These are phyloP conservation scores for Caenorhabditis wallacei DNA, from an alignment of 2,888 invertebrate species.

Conservation along the genomic window DNA sequence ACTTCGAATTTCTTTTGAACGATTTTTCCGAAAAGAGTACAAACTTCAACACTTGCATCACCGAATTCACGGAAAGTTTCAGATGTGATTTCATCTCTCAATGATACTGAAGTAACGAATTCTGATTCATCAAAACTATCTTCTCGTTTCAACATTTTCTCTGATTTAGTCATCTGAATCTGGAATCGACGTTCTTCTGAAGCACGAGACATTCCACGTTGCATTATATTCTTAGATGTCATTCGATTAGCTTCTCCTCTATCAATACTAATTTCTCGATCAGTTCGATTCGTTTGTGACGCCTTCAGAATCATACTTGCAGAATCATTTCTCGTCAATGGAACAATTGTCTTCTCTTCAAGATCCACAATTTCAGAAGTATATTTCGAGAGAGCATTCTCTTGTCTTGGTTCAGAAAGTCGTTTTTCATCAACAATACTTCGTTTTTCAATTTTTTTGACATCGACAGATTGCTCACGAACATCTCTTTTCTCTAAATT, in stretches of 20 bases:
- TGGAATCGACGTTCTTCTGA: constrained; percentile 70
- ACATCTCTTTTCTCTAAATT: constrained; percentile 38
- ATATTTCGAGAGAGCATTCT: constrained; percentile 62
- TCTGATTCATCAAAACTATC: constrained; percentile 66
- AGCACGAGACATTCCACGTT: constrained; percentile 52
- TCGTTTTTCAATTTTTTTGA: constrained; percentile 44
- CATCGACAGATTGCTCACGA: constrained; percentile 54
- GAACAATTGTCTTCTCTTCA: constrained; percentile 56
- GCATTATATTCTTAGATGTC: constrained; percentile 45
- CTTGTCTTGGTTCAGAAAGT: constrained; percentile 57
- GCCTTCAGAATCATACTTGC: constrained; percentile 64
- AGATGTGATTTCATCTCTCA: constrained; percentile 58
- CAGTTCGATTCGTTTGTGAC: constrained; percentile 47
- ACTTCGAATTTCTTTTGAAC: constrained; percentile 72
- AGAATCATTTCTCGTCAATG: constrained; percentile 53
- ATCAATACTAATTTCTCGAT: constrained; percentile 64
- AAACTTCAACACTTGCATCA: constrained; percentile 71
- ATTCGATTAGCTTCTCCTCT: constrained; percentile 64
- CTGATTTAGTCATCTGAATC: constrained; percentile 70
- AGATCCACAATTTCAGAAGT: constrained; percentile 63
- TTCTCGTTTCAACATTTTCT: constrained; percentile 65
- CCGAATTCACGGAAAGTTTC: constrained; percentile 67
- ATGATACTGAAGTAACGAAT: constrained; percentile 47
- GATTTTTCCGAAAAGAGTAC: constrained; percentile 70
- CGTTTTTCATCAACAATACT: constrained; percentile 25